phyloP scores from a whole-genome alignment of 2,113 vertebrate genomes.

The Bujurquina vittata region DNA sequence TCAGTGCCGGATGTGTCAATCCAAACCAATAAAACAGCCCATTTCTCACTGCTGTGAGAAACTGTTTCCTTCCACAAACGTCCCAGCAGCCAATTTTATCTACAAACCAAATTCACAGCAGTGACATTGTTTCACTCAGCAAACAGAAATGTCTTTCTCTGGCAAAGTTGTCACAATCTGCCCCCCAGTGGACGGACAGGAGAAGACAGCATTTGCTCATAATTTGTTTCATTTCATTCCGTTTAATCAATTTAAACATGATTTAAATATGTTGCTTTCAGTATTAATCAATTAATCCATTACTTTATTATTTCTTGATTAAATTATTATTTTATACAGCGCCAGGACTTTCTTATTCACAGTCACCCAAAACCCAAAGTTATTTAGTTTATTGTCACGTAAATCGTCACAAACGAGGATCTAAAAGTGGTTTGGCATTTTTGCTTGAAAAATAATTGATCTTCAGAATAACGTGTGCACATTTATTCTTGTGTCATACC shows the following conservation, averaged over 20 bases:
- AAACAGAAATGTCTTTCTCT: background rate
- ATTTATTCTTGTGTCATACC: background rate
- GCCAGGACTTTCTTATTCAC: fast-evolving
- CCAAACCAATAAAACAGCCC: background rate
- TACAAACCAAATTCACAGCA: background rate
- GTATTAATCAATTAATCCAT: background rate
- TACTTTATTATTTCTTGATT: background rate
- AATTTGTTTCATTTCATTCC: background rate
- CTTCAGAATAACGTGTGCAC: background rate
- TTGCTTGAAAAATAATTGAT: background rate
- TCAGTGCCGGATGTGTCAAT: background rate
- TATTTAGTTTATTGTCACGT: too few species aligned
- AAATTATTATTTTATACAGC: background rate
- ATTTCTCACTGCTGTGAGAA: background rate
- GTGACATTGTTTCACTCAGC: background rate
- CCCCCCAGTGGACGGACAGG: conserved; percentile 19
- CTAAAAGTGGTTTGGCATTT: too few species aligned
- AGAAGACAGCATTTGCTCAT: fast-evolving
- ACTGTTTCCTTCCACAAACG: background rate
- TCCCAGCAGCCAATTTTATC: background rate
- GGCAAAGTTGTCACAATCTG: conserved; percentile 13
- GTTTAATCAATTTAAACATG: background rate
- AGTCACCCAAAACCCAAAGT: too few species aligned
- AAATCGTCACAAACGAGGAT: too few species aligned
- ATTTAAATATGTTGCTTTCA: background rate